Conservation (phyloP, 2,797 vertebrate genomes). For the Trematomus bernacchii region DNA sequence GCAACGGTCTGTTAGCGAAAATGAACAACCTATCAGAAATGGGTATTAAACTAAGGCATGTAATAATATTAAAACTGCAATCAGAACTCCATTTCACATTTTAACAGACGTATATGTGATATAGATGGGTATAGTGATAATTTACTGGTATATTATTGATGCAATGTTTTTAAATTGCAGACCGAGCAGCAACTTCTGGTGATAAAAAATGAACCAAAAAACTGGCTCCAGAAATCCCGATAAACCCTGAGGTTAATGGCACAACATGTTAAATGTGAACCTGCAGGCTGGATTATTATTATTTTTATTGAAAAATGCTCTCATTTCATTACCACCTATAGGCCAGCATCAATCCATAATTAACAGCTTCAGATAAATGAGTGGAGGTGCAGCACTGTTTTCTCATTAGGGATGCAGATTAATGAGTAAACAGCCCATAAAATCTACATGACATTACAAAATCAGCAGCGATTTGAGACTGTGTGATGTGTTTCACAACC, state of each 20-base stretch:
- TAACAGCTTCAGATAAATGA: conserved; percentile 29
- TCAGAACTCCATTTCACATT: no score
- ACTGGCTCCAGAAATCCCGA: no score
- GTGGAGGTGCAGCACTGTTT: conserved; percentile 3
- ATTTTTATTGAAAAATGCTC: conserved; percentile 2
- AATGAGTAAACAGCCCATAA: conserved; percentile 39
- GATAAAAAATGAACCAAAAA: no score
- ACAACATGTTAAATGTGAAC: background rate
- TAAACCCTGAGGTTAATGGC: no score
- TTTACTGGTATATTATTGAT: background rate
- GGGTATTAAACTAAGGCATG: no score
- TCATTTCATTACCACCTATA: background rate
- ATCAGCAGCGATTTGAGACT: background rate
- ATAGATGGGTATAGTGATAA: background rate
- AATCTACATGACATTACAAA: conserved; percentile 23
- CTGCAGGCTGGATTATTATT: conserved; percentile 7
- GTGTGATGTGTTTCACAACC: conserved; percentile 5
- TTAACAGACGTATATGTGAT: no score
- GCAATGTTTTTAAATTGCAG: background rate
- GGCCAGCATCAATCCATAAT: conserved; percentile 45
- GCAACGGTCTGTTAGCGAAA: no score
- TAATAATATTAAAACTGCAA: no score
- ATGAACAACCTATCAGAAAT: no score
- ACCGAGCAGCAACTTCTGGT: no score
- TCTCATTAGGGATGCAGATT: conserved; percentile 20